Percentiles rank a stretch among this genome's conserved stretches.
These are phyloP conservation scores for Taphrorychus bicolor DNA, from an alignment of 2,888 invertebrate genomes.

Conservation along the genomic window DNA sequence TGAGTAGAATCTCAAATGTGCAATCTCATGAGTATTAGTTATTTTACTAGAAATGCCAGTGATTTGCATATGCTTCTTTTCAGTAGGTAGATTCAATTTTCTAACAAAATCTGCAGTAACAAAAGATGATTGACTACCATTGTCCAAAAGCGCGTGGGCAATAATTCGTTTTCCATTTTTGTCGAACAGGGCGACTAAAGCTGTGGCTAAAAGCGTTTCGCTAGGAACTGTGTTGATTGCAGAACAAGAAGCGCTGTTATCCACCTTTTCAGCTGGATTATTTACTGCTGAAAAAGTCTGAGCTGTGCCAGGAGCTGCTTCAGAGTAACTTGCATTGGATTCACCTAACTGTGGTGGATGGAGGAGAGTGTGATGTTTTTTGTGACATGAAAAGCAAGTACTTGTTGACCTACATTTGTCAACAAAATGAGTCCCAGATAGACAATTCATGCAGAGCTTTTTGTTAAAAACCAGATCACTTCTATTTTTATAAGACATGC, in stretches of 20 bases:
- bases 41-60: too few relatives aligned
- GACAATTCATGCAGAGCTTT: not conserved
- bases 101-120: too few relatives aligned
- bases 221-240: too few relatives aligned
- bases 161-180: not conserved
- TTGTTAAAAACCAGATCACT: not conserved
- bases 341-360: not conserved
- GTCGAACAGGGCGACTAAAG: not conserved
- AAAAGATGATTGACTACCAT: too few relatives aligned
- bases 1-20: not conserved
- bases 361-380: slow-evolving; percentile 3
- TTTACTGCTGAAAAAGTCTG: too few relatives aligned
- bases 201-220: not conserved
- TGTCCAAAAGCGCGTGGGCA: not conserved
- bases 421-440: not conserved
- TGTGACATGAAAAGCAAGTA: too few relatives aligned
- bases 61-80: too few relatives aligned
- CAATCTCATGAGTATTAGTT: not conserved
- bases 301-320: too few relatives aligned
- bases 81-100: too few relatives aligned
- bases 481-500: not conserved
- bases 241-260: too few relatives aligned
- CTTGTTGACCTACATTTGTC: not conserved
- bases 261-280: too few relatives aligned
- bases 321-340: too few relatives aligned